Evolutionary conservation across 2,797 vertebrate species (phyloP).

Genomic region (Cottoperca gobio): DNA sequence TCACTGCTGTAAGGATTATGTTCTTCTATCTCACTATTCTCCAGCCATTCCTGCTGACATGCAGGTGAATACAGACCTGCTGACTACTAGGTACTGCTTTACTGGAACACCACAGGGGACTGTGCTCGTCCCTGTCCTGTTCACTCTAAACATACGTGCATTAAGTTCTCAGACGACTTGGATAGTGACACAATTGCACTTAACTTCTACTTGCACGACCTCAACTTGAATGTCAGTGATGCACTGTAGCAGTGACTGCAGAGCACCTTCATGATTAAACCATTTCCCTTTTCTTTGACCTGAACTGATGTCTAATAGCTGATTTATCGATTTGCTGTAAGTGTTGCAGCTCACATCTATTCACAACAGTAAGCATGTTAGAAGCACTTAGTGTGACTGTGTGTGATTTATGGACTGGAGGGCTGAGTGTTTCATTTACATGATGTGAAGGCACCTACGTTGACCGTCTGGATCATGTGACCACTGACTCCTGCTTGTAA

Average conservation of each 20-base stretch:
- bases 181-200: too few relatives aligned
- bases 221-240: background rate
- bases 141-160: too few relatives aligned
- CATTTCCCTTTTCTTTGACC: background rate
- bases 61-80: too few relatives aligned
- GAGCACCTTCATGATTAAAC: background rate
- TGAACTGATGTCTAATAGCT: background rate
- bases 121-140: too few relatives aligned
- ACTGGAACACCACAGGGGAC: too few relatives aligned
- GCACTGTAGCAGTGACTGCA: background rate
- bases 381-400: slow-evolving; percentile 1
- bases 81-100: too few relatives aligned
- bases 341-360: slow-evolving; percentile 1
- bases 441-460: background rate
- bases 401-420: background rate
- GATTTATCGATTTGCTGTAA: background rate
- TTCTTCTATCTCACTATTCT: too few relatives aligned
- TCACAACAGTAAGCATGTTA: background rate
- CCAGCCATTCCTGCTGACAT: too few relatives aligned
- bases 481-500: background rate
- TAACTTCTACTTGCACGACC: too few relatives aligned
- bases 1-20: too few relatives aligned
- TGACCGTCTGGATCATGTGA: background rate
- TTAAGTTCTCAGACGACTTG: too few relatives aligned
- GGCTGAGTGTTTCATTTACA: background rate